These are phyloP conservation scores for Promerops cafer DNA, from an alignment of 2,113 vertebrate genomes.

Conservation along the genomic window DNA sequence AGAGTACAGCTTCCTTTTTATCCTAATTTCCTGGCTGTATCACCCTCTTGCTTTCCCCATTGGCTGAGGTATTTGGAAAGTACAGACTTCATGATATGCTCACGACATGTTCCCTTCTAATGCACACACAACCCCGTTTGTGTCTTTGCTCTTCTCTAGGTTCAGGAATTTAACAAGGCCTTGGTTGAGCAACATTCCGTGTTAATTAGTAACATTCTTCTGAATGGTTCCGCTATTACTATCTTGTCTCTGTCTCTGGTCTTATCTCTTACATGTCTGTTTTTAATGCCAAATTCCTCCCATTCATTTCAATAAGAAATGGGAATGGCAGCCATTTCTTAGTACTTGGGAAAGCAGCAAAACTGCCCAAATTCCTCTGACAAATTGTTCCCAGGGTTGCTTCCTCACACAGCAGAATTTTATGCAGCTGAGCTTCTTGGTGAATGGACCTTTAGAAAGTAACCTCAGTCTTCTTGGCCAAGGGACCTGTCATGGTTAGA, in stretches of 20 bases:
- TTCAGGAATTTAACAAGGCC: background rate
- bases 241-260: background rate
- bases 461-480: background rate
- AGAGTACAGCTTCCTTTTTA: background rate
- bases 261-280: background rate
- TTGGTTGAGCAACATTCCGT: rapidly evolving
- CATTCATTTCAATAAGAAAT: background rate
- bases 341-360: background rate
- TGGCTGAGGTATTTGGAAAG: background rate
- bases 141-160: background rate
- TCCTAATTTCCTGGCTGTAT: background rate
- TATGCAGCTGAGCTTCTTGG: background rate
- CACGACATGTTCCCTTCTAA: background rate
- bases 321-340: background rate
- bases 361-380: background rate
- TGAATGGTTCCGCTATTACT: background rate
- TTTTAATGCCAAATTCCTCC: background rate
- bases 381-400: background rate
- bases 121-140: background rate
- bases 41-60: background rate
- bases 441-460: background rate
- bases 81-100: background rate
- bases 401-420: background rate
- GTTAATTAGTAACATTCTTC: background rate
- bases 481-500: no score